A percentile compares a stretch with the other conserved stretches of the same genome.
Conservation (phyloP, 2,888 invertebrate genomes). For the Adelognathus sp. region DNA sequence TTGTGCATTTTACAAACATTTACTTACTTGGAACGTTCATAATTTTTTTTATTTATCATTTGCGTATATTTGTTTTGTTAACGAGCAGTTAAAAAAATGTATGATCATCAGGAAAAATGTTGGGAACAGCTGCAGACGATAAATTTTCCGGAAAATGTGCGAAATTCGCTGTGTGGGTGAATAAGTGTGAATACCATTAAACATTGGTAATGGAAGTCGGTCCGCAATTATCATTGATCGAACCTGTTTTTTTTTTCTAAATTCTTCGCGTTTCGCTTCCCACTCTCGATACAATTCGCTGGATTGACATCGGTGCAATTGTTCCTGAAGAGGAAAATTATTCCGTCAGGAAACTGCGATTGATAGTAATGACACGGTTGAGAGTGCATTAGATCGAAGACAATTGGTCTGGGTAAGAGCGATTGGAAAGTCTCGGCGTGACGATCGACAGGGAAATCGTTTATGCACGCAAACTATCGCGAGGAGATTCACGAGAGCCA, state of each 20-base stretch:
- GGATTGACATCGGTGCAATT: neutral
- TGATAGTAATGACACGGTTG: slow-evolving; percentile 30
- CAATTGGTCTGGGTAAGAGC: slow-evolving; percentile 18
- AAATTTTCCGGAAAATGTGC: too few species aligned
- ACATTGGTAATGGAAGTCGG: too few species aligned
- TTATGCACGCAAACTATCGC: neutral
- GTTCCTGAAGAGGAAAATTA: slow-evolving; percentile 2
- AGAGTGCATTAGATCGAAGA: slow-evolving; percentile 29
- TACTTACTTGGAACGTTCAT: too few species aligned
- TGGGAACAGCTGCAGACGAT: too few species aligned
- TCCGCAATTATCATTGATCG: slow-evolving; percentile 16
- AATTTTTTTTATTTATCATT: too few species aligned
- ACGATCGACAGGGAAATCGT: slow-evolving; percentile 31
- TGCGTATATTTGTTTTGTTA: too few species aligned
- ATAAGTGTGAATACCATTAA: too few species aligned
- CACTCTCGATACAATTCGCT: neutral
- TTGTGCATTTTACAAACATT: too few species aligned
- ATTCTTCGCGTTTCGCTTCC: slow-evolving; percentile 10
- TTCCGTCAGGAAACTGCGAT: neutral
- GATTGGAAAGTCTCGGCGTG: slow-evolving; percentile 52
- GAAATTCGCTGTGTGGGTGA: too few species aligned
- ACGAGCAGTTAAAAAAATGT: too few species aligned
- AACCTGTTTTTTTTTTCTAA: neutral
- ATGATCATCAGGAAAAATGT: too few species aligned
- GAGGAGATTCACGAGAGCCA: slow-evolving; percentile 1